A percentile compares a stretch with the other conserved stretches of the same genome.
These are phyloP conservation scores for Harpagoxenus sublaevis DNA, from an alignment of 2,888 invertebrate genomes.

Conservation along the genomic window DNA sequence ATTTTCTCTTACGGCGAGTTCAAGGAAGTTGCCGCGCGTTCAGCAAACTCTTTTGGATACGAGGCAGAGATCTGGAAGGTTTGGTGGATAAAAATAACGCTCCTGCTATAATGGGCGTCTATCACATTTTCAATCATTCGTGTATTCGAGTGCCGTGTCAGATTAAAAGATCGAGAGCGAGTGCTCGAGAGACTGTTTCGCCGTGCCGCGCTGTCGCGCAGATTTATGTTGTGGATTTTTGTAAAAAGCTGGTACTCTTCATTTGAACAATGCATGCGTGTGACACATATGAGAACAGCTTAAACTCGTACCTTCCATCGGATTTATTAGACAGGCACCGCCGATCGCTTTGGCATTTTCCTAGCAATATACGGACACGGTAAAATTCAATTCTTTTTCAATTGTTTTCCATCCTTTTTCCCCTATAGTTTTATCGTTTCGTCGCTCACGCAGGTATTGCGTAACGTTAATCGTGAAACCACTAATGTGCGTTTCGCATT, in stretches of 20 bases:
- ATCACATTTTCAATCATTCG: conserved; percentile 4
- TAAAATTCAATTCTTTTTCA: conserved; percentile 26
- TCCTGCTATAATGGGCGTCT: not conserved
- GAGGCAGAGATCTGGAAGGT: not conserved
- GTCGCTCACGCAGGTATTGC: conserved; percentile 8
- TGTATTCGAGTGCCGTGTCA: conserved; percentile 19
- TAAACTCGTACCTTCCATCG: not conserved
- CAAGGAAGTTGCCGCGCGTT: not conserved
- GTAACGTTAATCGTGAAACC: conserved; percentile 12
- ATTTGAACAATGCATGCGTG: not conserved
- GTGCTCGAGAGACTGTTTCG: conserved; percentile 20
- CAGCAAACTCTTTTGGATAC: not conserved
- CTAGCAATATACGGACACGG: not conserved
- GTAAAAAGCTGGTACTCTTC: conserved; percentile 22
- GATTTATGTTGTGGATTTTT: conserved; percentile 34
- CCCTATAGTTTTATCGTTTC: not conserved
- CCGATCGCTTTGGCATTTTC: conserved; percentile 10
- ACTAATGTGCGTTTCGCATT: conserved; percentile 24
- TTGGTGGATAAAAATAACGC: not conserved
- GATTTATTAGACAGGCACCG: conserved; percentile 1
- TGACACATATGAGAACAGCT: conserved; percentile 14
- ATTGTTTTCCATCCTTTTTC: conserved; percentile 5
- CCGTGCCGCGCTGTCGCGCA: conserved; percentile 16
- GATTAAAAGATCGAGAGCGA: conserved; percentile 34
- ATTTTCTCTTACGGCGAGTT: not conserved